phyloP scores from a whole-genome alignment of 2,113 vertebrate genomes.

The Hypomesus transpacificus region DNA sequence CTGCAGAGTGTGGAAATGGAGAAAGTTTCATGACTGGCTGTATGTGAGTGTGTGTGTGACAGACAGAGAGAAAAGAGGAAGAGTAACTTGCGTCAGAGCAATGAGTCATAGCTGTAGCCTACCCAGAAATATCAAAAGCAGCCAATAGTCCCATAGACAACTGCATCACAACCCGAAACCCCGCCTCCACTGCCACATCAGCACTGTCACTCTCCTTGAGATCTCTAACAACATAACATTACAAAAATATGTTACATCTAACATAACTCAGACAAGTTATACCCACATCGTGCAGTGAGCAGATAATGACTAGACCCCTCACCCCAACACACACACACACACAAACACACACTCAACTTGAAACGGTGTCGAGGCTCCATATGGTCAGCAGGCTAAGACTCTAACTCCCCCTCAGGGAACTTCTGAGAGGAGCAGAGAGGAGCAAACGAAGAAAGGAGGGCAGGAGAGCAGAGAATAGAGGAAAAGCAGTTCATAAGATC shows the following conservation, averaged over 20 bases:
- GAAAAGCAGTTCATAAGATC: neutral
- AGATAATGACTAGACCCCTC: conserved; percentile 29
- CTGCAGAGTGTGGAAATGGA: neutral
- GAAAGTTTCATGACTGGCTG: conserved; percentile 2
- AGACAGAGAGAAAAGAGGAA: neutral
- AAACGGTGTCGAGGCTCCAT: conserved; percentile 37
- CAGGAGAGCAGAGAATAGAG: neutral
- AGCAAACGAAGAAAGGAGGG: neutral
- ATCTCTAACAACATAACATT: neutral
- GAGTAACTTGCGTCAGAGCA: conserved; percentile 4
- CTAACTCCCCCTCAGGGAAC: conserved; percentile 2
- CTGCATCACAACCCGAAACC: neutral
- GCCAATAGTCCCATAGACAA: neutral
- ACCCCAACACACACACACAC: neutral
- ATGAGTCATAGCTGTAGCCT: conserved; percentile 6
- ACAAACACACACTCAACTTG: neutral
- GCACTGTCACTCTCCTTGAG: neutral
- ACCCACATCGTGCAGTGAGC: neutral
- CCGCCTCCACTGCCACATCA: neutral
- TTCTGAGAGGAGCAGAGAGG: neutral
- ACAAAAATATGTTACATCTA: neutral
- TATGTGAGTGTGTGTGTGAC: neutral
- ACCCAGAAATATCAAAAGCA: neutral
- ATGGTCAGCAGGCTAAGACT: conserved; percentile 35
- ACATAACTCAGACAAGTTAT: neutral